These are phyloP conservation scores for Wiebesia pumilae DNA, from an alignment of 1,140 invertebrate species.

Conservation along the genomic window DNA sequence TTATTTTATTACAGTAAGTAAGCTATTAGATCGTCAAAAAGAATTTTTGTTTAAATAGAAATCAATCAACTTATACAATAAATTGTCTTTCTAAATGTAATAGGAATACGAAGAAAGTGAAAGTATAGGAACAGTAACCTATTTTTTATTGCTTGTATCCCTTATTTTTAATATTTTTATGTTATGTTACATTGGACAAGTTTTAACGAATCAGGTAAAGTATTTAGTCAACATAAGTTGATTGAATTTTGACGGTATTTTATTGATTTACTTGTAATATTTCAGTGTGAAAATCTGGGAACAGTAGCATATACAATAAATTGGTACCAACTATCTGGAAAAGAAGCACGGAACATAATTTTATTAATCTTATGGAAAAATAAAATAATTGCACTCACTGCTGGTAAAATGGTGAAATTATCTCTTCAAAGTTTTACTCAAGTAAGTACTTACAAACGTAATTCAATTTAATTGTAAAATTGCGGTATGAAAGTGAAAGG, in stretches of 20 bases:
- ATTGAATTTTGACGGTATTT: neutral
- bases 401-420: slow-evolving; percentile 55
- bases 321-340: slow-evolving; percentile 58
- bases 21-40: no score
- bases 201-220: slow-evolving; percentile 49
- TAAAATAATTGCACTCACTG: slow-evolving; percentile 54
- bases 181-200: slow-evolving; percentile 55
- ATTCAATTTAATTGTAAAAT: no score
- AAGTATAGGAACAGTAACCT: slow-evolving; percentile 21
- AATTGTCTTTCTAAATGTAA: neutral
- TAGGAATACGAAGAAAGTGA: slow-evolving; percentile 56
- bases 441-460: slow-evolving; percentile 42
- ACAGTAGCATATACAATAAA: slow-evolving; percentile 42
- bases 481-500: no score
- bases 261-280: neutral
- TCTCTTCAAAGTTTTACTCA: slow-evolving; percentile 57
- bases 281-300: slow-evolving; percentile 46
- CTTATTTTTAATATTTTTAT: slow-evolving; percentile 55
- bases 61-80: no score
- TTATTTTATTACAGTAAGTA: slow-evolving; percentile 55
- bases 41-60: no score
- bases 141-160: slow-evolving; percentile 36
- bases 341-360: slow-evolving; percentile 50
- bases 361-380: slow-evolving; percentile 56
- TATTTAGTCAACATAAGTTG: neutral